Conservation (phyloP, 1,140 invertebrate species). For the Penaeus vannamei region DNA sequence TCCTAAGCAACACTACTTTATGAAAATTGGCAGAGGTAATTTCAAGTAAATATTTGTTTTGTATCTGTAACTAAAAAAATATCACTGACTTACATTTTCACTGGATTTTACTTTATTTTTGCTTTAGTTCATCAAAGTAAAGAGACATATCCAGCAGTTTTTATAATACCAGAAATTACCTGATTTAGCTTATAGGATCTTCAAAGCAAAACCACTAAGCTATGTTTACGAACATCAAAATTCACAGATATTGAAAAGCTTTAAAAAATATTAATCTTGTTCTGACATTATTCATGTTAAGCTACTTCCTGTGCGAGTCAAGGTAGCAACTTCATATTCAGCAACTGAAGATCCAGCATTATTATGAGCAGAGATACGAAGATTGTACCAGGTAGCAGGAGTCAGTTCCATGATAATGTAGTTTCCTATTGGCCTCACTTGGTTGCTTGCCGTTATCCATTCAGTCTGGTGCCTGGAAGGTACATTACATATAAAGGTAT, state of each 20-base stretch:
- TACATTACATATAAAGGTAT: slow-evolving; percentile 78
- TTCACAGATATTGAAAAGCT: background rate
- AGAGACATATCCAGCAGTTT: too few relatives aligned
- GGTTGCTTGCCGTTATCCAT: slow-evolving; percentile 94
- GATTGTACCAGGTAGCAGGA: slow-evolving; percentile 92
- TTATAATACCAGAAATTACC: too few relatives aligned
- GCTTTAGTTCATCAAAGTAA: too few relatives aligned
- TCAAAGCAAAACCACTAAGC: slow-evolving; percentile 69
- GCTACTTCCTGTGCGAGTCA: slow-evolving; percentile 93
- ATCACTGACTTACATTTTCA: too few relatives aligned
- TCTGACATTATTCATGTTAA: background rate
- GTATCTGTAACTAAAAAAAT: too few relatives aligned
- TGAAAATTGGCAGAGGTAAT: too few relatives aligned
- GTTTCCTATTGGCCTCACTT: slow-evolving; percentile 87
- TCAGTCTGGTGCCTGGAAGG: slow-evolving; percentile 77
- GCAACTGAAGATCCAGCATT: slow-evolving; percentile 95
- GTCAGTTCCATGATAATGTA: slow-evolving; percentile 92
- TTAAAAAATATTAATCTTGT: background rate
- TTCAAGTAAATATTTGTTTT: too few relatives aligned
- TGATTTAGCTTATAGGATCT: too few relatives aligned
- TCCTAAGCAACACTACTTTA: too few relatives aligned
- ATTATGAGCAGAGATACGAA: slow-evolving; percentile 92
- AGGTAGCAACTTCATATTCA: slow-evolving; percentile 94
- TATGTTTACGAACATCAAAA: background rate
- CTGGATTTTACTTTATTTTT: too few relatives aligned